phyloP scores from a whole-genome alignment of 2,797 vertebrate genomes.

The Heliangelus exortis region DNA sequence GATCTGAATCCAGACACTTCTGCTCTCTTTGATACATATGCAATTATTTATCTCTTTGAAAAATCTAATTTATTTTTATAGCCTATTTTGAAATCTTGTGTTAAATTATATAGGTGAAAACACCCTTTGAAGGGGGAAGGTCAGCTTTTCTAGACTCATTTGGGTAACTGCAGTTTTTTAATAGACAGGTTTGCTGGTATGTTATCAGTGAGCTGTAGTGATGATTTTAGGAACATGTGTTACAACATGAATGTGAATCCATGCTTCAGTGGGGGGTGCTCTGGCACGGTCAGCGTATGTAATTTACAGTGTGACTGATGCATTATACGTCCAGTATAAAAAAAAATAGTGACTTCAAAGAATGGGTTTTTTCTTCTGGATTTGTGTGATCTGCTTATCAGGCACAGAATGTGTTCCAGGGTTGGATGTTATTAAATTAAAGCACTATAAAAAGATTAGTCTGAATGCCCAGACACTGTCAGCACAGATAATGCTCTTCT shows the following conservation, averaged over 20 bases:
- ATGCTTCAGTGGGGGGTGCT: not conserved
- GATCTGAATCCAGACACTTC: not conserved
- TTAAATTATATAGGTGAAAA: not conserved
- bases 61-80: slow-evolving; percentile 41
- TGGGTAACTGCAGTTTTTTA: not conserved
- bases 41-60: slow-evolving; percentile 9
- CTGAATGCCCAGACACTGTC: slow-evolving; percentile 38
- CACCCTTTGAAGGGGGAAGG: not conserved
- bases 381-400: slow-evolving; percentile 48
- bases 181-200: not conserved
- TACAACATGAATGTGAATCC: not conserved
- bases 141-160: not conserved
- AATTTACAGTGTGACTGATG: not conserved
- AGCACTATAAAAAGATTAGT: slow-evolving; percentile 63
- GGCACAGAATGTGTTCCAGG: not conserved
- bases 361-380: not conserved
- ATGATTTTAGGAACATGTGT: not conserved
- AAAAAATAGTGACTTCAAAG: slow-evolving; percentile 9
- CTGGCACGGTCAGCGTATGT: not conserved
- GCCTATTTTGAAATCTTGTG: slow-evolving; percentile 10
- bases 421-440: slow-evolving; percentile 53
- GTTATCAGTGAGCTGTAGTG: not conserved
- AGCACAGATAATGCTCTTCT: slow-evolving; percentile 49
- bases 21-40: slow-evolving; percentile 32
- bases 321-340: slow-evolving; percentile 3